phyloP scores from a whole-genome alignment of 53 echinoderm and acorn worm species.

The Patiria pectinifera region DNA sequence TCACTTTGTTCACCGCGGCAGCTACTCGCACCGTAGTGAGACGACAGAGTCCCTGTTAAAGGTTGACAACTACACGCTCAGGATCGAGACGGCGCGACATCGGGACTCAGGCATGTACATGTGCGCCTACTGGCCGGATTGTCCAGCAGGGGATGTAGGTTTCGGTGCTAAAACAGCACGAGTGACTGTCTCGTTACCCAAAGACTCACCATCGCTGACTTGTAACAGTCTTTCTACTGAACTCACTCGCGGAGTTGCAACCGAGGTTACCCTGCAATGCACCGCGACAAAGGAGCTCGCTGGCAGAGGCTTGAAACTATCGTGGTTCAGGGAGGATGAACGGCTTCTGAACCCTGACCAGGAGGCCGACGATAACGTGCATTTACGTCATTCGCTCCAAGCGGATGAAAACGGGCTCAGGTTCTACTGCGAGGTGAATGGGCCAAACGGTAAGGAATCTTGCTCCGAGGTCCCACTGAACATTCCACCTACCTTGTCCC shows the following conservation, averaged over 20 bases:
- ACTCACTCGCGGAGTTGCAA: not conserved
- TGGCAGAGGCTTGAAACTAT: not conserved
- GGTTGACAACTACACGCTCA: not conserved
- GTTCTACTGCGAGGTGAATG: not conserved
- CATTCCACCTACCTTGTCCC: conserved; percentile 8
- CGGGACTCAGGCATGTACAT: conserved; percentile 29
- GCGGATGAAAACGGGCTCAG: conserved; percentile 5
- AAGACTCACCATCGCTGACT: not conserved
- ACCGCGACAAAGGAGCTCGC: not conserved
- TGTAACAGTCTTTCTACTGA: not conserved
- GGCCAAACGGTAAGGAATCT: not conserved
- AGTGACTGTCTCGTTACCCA: not conserved
- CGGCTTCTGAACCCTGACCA: no score
- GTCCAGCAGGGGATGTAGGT: not conserved
- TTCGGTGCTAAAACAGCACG: not conserved
- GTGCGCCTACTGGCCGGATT: conserved; percentile 24
- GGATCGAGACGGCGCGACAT: not conserved
- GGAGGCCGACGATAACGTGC: not conserved
- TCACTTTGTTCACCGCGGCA: conserved; percentile 25
- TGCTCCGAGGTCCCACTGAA: conserved; percentile 13
- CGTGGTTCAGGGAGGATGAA: not conserved
- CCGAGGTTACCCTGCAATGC: not conserved
- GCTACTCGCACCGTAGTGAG: not conserved
- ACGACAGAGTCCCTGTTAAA: not conserved
- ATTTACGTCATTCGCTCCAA: not conserved